Evolutionary conservation across 2,797 vertebrate genomes (phyloP).

Genomic region (Myotis pilosus): DNA sequence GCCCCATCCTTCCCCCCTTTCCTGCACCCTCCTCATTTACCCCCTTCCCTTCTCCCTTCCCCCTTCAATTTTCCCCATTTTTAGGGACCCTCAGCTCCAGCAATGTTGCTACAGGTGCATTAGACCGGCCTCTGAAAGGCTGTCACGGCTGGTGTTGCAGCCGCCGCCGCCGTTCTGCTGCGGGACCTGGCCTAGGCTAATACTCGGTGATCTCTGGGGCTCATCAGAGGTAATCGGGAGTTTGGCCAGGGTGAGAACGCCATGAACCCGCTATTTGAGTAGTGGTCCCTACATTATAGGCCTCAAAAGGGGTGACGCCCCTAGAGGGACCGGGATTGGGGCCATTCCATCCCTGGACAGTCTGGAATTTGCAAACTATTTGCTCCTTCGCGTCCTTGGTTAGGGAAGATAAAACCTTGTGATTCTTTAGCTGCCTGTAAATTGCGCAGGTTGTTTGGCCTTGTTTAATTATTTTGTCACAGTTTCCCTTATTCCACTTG

Average conservation of each 20-base stretch:
- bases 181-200: neutral
- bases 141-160: constrained; percentile 7
- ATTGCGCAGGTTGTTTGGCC: no score
- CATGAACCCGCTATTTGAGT: neutral
- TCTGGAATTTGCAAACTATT: no score
- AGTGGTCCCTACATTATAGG: neutral
- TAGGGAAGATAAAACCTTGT: no score
- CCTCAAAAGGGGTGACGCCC: neutral
- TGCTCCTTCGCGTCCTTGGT: no score
- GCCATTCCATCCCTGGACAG: no score
- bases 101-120: constrained; percentile 32
- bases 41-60: neutral
- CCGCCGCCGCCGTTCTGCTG: neutral
- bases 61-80: neutral
- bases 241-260: constrained; percentile 9
- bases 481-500: no score
- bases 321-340: no score
- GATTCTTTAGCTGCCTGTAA: no score
- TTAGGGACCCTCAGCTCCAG: neutral
- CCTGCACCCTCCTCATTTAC: neutral
- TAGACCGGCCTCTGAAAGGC: neutral
- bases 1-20: neutral
- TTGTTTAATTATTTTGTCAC: no score
- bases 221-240: constrained; percentile 40
- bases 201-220: constrained; percentile 23